Evolutionary conservation across 2,113 vertebrate species (phyloP).

Genomic region (Illadopsis cleaveri): DNA sequence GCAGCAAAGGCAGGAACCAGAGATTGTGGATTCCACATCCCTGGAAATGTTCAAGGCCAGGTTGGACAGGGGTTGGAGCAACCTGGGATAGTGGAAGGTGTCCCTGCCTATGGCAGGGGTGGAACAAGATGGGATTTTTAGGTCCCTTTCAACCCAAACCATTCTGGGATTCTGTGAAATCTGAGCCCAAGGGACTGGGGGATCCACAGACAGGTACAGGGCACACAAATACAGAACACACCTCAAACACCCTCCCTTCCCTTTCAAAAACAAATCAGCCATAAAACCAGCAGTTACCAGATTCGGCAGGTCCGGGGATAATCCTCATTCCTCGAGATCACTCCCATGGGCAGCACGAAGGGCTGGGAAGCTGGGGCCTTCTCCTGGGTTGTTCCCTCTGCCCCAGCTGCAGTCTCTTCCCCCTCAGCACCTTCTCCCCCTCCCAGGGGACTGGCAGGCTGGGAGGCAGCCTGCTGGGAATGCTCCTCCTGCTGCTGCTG

Average conservation of each 20-base stretch:
- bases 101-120: neutral
- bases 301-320: conserved; percentile 91
- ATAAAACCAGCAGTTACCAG: conserved; percentile 76
- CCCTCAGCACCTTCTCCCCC: neutral
- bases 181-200: neutral
- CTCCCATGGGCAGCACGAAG: conserved; percentile 88
- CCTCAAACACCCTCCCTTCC: neutral
- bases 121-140: neutral
- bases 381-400: neutral
- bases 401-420: neutral
- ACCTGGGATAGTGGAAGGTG: neutral
- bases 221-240: neutral
- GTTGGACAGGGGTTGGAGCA: neutral
- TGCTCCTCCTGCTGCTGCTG: neutral
- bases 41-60: neutral
- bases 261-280: neutral
- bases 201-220: neutral
- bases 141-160: neutral
- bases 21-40: neutral
- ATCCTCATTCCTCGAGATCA: conserved; percentile 92
- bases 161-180: neutral
- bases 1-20: neutral
- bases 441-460: neutral
- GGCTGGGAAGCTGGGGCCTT: conserved; percentile 68
- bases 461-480: neutral